A percentile compares a stretch with the other conserved stretches of the same genome.
phyloP scores from a whole-genome alignment of 1,140 invertebrate genomes.

The Drosophila varians region DNA sequence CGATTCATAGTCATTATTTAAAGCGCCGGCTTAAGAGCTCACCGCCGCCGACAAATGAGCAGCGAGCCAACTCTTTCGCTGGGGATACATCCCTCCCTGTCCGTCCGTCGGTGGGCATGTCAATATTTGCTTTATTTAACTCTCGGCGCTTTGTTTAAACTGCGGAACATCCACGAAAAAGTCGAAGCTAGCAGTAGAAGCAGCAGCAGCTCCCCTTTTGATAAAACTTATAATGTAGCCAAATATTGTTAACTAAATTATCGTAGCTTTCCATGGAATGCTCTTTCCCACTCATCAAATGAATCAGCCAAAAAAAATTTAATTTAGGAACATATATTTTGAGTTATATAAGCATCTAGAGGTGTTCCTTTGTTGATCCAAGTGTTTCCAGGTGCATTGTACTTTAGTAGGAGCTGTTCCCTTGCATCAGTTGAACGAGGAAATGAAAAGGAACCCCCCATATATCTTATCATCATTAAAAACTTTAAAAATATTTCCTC shows the following conservation, averaged over 20 bases:
- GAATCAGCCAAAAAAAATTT: background rate
- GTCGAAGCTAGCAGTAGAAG: conserved; percentile 25
- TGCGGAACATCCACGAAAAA: conserved; percentile 36
- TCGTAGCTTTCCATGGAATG: conserved; percentile 11
- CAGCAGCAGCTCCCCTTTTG: conserved; percentile 18
- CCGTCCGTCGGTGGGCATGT: conserved; percentile 22
- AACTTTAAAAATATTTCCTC: background rate
- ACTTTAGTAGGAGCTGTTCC: conserved; percentile 1
- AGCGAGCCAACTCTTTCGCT: background rate
- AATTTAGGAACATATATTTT: conserved; percentile 7
- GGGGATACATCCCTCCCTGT: background rate
- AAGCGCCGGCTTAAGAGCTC: conserved; percentile 72
- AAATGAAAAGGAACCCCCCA: conserved; percentile 4
- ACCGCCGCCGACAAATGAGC: conserved; percentile 63
- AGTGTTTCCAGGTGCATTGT: conserved; percentile 34
- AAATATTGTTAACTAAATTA: conserved; percentile 58
- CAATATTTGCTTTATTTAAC: conserved; percentile 76
- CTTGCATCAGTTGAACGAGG: background rate
- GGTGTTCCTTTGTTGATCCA: conserved; percentile 21
- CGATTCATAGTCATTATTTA: conserved; percentile 76
- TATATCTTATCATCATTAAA: background rate
- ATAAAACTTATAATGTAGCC: conserved; percentile 45
- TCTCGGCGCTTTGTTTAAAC: conserved; percentile 69
- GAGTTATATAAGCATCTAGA: background rate
- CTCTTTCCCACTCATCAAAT: conserved; percentile 10